Evolutionary conservation across 1,140 invertebrate genomes (phyloP).

Genomic region (Alviniconcha marisindica): DNA sequence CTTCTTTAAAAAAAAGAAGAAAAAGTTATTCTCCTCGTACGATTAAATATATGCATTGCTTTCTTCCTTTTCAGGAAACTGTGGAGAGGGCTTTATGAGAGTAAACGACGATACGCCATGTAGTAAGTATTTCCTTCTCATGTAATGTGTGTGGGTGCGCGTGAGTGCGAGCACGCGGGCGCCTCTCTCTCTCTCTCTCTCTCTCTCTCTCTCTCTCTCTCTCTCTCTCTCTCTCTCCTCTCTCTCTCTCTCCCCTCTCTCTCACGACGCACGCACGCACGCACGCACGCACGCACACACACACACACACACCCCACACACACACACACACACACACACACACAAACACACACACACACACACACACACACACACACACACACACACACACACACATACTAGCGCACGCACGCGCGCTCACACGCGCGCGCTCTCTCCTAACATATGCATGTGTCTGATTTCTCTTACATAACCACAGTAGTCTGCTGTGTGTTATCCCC

Average conservation of each 20-base stretch:
- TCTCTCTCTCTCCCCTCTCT: background rate
- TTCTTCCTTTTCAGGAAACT: slow-evolving; percentile 65
- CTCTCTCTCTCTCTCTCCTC: slow-evolving; percentile 1
- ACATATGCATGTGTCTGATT: no score
- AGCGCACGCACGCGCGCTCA: no score
- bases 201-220: slow-evolving; percentile 14
- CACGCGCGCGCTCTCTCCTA: no score
- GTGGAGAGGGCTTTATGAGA: slow-evolving; percentile 78
- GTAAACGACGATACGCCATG: slow-evolving; percentile 78
- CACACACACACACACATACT: background rate
- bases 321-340: background rate
- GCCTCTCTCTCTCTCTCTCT: background rate
- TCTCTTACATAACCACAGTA: no score
- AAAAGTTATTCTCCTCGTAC: no score
- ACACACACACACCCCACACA: background rate
- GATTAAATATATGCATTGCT: no score
- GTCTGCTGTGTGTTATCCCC: no score
- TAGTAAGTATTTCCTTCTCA: slow-evolving; percentile 71
- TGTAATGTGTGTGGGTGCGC: background rate
- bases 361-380: slow-evolving; percentile 1
- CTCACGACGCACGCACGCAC: background rate
- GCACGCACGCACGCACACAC: no score
- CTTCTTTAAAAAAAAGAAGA: no score
- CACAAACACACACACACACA: slow-evolving; percentile 6
- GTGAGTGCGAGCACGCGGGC: background rate